phyloP scores from a whole-genome alignment of 2,888 invertebrate species.

The Ochropleura plecta region DNA sequence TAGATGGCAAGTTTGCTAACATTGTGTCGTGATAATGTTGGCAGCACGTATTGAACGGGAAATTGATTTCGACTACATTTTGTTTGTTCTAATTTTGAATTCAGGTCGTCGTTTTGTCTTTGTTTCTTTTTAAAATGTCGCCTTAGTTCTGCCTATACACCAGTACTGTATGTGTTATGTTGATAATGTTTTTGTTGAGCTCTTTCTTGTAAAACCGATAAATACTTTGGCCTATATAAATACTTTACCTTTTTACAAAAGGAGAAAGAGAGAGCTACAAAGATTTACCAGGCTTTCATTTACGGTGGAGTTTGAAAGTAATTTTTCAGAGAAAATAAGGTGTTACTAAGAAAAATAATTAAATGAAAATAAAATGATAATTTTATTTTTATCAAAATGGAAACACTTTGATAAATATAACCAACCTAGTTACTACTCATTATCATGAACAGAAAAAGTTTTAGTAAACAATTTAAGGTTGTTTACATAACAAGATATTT shows the following conservation, averaged over 20 bases:
- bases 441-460: background rate
- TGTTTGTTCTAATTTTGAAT: constrained; percentile 42
- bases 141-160: background rate
- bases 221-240: background rate
- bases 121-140: background rate
- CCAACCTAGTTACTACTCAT: background rate
- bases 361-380: background rate
- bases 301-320: background rate
- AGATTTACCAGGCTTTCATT: background rate
- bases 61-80: constrained; percentile 32
- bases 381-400: background rate
- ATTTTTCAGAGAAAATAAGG: too few relatives aligned
- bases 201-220: background rate
- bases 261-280: background rate
- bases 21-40: constrained; percentile 50
- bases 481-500: background rate
- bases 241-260: background rate
- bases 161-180: background rate
- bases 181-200: background rate
- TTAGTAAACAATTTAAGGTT: background rate
- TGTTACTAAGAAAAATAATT: too few relatives aligned
- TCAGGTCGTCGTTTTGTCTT: background rate
- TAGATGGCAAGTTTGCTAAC: constrained; percentile 44
- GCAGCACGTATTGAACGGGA: constrained; percentile 21
- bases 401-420: background rate